A percentile compares a stretch with the other conserved stretches of the same genome.
phyloP scores from a whole-genome alignment of 2,888 invertebrate species.

The Ypsolopha scabrella region DNA sequence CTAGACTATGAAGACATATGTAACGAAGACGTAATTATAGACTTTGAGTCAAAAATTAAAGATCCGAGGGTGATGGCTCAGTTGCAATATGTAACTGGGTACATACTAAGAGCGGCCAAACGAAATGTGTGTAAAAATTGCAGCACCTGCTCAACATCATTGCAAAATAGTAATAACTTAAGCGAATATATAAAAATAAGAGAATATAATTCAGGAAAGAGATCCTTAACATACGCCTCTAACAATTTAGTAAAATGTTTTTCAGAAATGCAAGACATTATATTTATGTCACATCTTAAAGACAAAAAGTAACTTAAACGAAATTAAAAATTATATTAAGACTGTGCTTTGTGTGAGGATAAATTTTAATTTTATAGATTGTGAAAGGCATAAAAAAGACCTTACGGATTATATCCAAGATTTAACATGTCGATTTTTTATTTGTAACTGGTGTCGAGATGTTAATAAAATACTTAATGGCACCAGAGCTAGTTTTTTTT shows the following conservation, averaged over 20 bases:
- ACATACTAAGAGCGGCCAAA: neutral
- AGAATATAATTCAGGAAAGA: neutral
- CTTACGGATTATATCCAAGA: neutral
- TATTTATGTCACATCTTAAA: neutral
- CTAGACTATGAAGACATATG: neutral
- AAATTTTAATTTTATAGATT: neutral
- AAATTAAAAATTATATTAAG: neutral
- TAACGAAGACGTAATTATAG: neutral
- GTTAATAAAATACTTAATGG: neutral
- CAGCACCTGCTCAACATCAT: neutral
- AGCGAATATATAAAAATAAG: neutral
- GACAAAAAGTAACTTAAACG: neutral
- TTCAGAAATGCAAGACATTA: neutral
- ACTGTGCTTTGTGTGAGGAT: neutral
- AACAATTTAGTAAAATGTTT: neutral
- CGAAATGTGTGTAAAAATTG: neutral
- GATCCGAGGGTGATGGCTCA: neutral
- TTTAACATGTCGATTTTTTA: neutral
- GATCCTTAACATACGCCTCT: neutral
- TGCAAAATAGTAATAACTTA: neutral
- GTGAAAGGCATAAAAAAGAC: neutral
- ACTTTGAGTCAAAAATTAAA: neutral
- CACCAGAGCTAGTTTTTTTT: neutral
- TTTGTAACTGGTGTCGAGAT: neutral
- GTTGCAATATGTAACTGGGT: neutral